Base-by-base conservation (phyloP, 1,140 invertebrate genomes). In the Pogonomyrmex californicus region DNA sequence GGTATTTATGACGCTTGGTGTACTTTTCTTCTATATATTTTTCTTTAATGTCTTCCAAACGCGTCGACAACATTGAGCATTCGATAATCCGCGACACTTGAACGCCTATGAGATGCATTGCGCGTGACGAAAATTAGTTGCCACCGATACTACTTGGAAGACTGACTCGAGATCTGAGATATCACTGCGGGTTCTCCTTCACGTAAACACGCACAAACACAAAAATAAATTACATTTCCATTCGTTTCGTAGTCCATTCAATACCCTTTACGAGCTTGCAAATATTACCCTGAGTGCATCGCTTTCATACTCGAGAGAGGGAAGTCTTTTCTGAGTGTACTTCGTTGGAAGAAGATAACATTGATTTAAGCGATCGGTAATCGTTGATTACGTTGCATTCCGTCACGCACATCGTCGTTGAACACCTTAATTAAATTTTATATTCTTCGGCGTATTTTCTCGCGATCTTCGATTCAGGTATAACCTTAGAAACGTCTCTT, bases 1-100 rank as follows among this genome's bases (percentile, higher is more conserved):
- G 36, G 58, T 17, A 88, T 76, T 82, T 68, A 87, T 51, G 70
- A 41, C 68, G 41, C 33, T 47, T 66, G 60, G 63, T 73, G 17
- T 78, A 70, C n/a, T 62, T 76, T 33, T 88, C 63, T 68, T 65
- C 36, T 81, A 87, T 54, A 76, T 77, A 81, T 73, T 36, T 36
- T 63, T 65, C 63, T 73, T 41, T 63, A 79, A 78, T 36, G 88
- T 90, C 88, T 87, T 90, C 89, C 88, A 90, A 90, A 90, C 49
- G 77, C 30, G 75, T 90, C 70, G 86, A 87, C 75, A 89, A 58
- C 60, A 77, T 90, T 77, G 88, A 90, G 88, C 88, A 87, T 87
- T 41, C 30, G 68, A 56, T 73, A 86, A 81, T 60, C n/a, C 77
- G 36, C n/a, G 63, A 65, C 44, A 86, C 33, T 86, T 86, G 86